Evolutionary conservation across 23 tunicate species (phyloP), one percentile per base, ranked within the genome.

Genomic region (Diplosoma virens): DNA sequence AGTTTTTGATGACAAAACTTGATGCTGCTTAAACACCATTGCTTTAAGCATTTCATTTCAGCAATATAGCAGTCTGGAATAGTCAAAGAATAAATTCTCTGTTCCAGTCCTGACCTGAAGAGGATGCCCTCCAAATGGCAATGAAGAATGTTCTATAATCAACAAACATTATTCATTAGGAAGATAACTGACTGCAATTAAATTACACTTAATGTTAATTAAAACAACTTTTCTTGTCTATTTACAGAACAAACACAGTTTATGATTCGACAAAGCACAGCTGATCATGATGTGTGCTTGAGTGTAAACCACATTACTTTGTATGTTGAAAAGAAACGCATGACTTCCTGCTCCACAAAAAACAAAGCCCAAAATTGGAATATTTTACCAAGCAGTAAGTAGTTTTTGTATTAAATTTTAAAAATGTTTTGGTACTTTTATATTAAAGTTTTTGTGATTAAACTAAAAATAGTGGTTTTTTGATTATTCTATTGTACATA

Each of bases 251-350:
- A 85, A 45, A 78, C 47, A 6, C 90, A 85, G 50, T 85, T 85
- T 30, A 48, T 86, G 93, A 86, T 86, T 11, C 77, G 83, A 47
- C 93, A 86, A 54, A 73, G 76, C 11, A 24, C 66, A 1, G 55
- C 63, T 31, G 79, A 73, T 17, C 64, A 37, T 22, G 83, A 79
- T 47, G 58, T 86, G 1, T 86, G 93, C 64, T 35, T 86, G 58
- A 47, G 36, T 25, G 81, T 79, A 24, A 79, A 86, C 35, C 35
- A 34, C 16, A 33, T 73, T 0, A 86, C 93, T 33, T 16, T 22
- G 9, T 60, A 33, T 56, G 84, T 79, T 32, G 80, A 73, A 30
- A 86, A 86, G 55, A 28, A 70, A 50, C 46, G 36, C n/a, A 79
- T 78, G 2, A 52, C 47, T 6, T 31, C 33, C 7, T 86, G 93